These are phyloP conservation scores for Scaptomyza pallida DNA, from an alignment of 1,140 invertebrate genomes.

Conservation along the genomic window DNA sequence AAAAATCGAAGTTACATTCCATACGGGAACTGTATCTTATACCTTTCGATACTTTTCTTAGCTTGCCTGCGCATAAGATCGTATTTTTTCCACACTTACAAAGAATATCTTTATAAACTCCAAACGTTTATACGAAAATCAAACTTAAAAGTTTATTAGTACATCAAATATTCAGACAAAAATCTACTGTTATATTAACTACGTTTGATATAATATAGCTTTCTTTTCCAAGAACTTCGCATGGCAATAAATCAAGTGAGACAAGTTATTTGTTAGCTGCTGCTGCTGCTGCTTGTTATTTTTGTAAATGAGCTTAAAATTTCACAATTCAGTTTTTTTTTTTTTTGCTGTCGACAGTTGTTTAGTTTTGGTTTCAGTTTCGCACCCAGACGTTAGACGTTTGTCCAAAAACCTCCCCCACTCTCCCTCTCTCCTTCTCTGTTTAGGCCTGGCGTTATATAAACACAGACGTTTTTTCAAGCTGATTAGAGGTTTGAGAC, in stretches of 20 bases:
- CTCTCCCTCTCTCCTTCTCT: neutral
- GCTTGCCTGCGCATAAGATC: too few relatives aligned
- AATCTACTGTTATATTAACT: neutral
- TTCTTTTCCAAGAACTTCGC: constrained; percentile 52
- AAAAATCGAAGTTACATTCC: too few relatives aligned
- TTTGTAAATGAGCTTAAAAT: constrained; percentile 56
- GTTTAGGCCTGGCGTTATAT: constrained; percentile 42
- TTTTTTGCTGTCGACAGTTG: constrained; percentile 56
- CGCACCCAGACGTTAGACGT: neutral
- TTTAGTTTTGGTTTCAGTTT: constrained; percentile 49
- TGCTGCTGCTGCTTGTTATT: constrained; percentile 8
- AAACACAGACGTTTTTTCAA: constrained; percentile 69
- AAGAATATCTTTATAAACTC: neutral
- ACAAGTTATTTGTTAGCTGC: constrained; percentile 15
- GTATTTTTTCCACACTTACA: too few relatives aligned
- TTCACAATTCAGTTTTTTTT: constrained; percentile 52
- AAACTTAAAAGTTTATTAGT: neutral
- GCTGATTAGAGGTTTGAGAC: constrained; percentile 66
- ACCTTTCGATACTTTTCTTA: too few relatives aligned
- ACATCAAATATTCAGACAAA: neutral
- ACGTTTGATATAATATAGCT: constrained; percentile 1
- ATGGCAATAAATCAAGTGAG: constrained; percentile 39
- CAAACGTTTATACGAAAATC: neutral
- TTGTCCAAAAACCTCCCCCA: neutral
- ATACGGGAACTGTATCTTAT: too few relatives aligned